Base-by-base conservation (phyloP, 2,888 invertebrate species). In the Erannis defoliaria region DNA sequence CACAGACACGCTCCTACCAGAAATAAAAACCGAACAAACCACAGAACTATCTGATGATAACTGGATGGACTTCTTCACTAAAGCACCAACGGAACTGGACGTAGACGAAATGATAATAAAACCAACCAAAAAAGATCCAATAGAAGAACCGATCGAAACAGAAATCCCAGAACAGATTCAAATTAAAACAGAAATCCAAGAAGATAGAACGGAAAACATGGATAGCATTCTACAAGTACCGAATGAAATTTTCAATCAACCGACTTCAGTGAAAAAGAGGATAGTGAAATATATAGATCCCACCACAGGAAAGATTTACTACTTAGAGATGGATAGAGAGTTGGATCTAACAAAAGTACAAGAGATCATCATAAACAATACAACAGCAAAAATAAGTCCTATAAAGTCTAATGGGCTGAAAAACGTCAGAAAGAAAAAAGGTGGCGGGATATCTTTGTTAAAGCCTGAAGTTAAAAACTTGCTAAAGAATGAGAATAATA, bases 231-330 rank as follows among this genome's bases (percentile, higher is more conserved):
- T 67, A 0, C 75, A 83, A 50, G 51, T 83, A 16, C 83, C 85
- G 0, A 80, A 68, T 1, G 86, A 85, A 53, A 76, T 84, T 14
- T 38, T 82, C 0, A 80, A 66, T 10, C 81, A 82, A 62, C 73
- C 83, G 0, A 55, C 75, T 0, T 76, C 83, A 0, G 71, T 79
- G 0, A 86, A 85, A 26, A 92, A 92, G 43, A 68, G 89, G 0
- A 90, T 93, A 64, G 86, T 92, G 37, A 92, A 93, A 65, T 93
- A 91, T 56, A 85, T 92, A 62, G 90, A 93, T 26, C 89, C 89
- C 0, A 82, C 78, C 0, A 92, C 91, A 26, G 86, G 90, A 0
- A 92, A 91, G 65, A 89, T 93, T 23, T 91, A 88, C 43, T 93
- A 90, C 37, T 65, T 93, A 66, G 92, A 93, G 81, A 87, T 92